Evolutionary conservation across 2,888 invertebrate species (phyloP), one percentile per base, ranked within the genome.

Genomic region (Acronicta aceris): DNA sequence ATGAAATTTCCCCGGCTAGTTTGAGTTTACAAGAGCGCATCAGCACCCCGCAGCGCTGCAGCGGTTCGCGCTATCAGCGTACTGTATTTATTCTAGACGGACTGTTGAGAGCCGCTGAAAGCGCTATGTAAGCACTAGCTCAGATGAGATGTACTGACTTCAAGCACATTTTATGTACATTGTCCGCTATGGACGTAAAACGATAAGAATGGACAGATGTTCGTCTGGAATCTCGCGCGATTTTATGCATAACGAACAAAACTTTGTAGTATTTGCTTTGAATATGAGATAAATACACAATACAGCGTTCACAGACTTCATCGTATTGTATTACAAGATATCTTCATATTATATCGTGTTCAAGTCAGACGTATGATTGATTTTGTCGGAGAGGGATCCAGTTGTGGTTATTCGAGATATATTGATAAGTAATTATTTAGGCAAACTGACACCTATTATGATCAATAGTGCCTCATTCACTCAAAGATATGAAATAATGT

Each of bases 101-200:
- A 49, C 16, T 57, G 15, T 10, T 16, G 21, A 52, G 41, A 36
- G 45, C 33, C 49, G 65, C 71, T 74, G 55, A 50, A 66, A 65
- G 74, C 74, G 59, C 59, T 74, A 33, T 45, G 71, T 48, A 70
- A 77, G 71, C 71, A 77, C 66, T 77, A 47, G 53, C 41, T 10
- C 33, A 51, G 78, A 77, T 74, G 66, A 63, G 56, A 71, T 71
- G 74, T 56, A 52, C 62, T 17, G 49, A 58, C 66, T 65, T 74
- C 50, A 63, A 77, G 78, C 66, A 66, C 66, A 74, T 63, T 74
- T 65, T 63, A 74, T 74, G 71, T 63, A 74, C 62, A 74, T 74
- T 74, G 78, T 74, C 45, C 47, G 65, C 43, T 63, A 33, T 46
- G 45, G 58, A 70, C 42, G 27, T 63, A 40, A 21, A 42, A 15